Base-by-base conservation (phyloP, 2,797 vertebrate genomes). In the Serranus cabrilla region DNA sequence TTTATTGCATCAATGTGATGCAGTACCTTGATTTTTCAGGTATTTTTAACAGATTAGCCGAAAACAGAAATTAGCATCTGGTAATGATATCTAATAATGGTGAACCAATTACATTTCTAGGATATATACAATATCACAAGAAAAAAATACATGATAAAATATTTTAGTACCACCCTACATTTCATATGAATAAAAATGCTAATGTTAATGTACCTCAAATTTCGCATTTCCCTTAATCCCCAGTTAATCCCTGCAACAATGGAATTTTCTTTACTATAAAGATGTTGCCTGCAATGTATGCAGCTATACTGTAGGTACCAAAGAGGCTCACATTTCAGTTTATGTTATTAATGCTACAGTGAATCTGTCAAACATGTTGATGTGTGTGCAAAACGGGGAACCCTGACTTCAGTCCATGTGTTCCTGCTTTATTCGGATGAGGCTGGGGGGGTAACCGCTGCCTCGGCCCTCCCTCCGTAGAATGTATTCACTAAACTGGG, bases 401-500 rank as follows among this genome's bases (percentile, higher is more conserved):
- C n/a, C 5, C 8, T 52, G 25, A 52, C 23, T 56, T 89, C 92
- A 98, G 94, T 98, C 96, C 93, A 95, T 91, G 71, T 95, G 93
- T 84, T 99, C 97, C 87, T 97, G 96, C 94, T 99, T 99, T 94
- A 98, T 95, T 82, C 91, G 94, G 92, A 96, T 95, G 91, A 96
- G 95, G 1, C 95, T 95, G 39, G 95, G 93, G 45, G 91, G 92
- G 0, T 92, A 94, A 81, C 89, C 94, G 74, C 94, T 93, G 89
- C 94, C 92, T 90, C 92, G 94, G 87, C 95, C 88, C 84, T 97
- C 96, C 89, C 97, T 91, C 73, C 94, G 94, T 60, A 99, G 94
- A 83, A 98, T 90, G 18, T 98, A 99, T 94, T 99, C 97, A 72
- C 96, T 98, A 93, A 99, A 99, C 92, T 98, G 97, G 63, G 97